A percentile compares a stretch with the other conserved stretches of the same genome.
Conservation (phyloP, 1,140 invertebrate species). For the Drosophila lowei region DNA sequence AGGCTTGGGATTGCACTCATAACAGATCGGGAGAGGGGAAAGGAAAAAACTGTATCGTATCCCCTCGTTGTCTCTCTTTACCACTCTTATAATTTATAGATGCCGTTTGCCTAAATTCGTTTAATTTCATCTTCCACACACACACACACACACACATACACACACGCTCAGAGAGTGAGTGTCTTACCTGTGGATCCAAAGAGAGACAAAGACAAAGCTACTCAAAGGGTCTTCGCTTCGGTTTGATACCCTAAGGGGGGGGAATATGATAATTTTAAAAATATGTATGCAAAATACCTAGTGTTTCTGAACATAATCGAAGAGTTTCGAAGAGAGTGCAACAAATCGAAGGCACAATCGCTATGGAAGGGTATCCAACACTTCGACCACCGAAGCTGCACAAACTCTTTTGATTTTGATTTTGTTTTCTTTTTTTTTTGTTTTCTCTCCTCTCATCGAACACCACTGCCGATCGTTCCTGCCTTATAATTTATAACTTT, state of each 20-base stretch:
- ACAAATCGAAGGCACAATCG: too few relatives aligned
- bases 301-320: too few relatives aligned
- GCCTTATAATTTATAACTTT: constrained; percentile 82
- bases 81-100: constrained; percentile 70
- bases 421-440: background rate
- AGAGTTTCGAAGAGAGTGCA: too few relatives aligned
- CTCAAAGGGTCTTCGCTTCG: constrained; percentile 57
- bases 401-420: constrained; percentile 23
- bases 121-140: constrained; percentile 67
- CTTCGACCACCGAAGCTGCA: too few relatives aligned
- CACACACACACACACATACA: constrained; percentile 12
- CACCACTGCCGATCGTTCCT: constrained; percentile 59
- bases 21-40: constrained; percentile 18
- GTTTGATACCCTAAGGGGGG: background rate
- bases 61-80: constrained; percentile 4
- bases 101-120: constrained; percentile 81
- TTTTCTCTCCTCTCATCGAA: constrained; percentile 49
- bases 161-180: background rate
- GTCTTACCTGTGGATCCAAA: constrained; percentile 18
- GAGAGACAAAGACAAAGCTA: constrained; percentile 1
- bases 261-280: too few relatives aligned
- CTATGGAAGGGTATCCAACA: too few relatives aligned
- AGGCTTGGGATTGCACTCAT: constrained; percentile 34
- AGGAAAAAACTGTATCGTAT: constrained; percentile 40
- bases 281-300: too few relatives aligned